Percentiles rank a stretch among this genome's conserved stretches.
phyloP scores from a whole-genome alignment of 2,113 vertebrate species.

The Lethenteron camtschaticum region DNA sequence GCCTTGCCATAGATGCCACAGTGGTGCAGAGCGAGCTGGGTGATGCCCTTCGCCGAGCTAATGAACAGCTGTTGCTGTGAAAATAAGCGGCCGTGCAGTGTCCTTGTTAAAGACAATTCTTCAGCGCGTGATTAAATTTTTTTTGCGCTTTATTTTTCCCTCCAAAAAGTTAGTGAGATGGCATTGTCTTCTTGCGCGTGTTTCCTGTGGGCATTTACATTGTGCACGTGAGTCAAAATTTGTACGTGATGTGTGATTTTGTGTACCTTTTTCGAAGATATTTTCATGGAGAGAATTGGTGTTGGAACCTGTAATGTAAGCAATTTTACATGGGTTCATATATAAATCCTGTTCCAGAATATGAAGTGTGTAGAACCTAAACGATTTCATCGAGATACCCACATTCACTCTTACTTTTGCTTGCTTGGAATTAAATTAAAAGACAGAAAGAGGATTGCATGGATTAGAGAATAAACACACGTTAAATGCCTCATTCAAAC shows the following conservation, averaged over 20 bases:
- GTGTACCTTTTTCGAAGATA: conserved; percentile 74
- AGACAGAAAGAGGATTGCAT: background rate
- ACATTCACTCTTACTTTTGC: background rate
- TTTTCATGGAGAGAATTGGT: conserved; percentile 77
- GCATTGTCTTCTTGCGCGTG: no score
- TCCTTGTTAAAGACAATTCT: no score
- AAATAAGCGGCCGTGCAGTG: no score
- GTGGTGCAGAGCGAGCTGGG: conserved; percentile 75
- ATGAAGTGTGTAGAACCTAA: background rate
- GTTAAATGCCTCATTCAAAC: background rate
- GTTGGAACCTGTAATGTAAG: conserved; percentile 41
- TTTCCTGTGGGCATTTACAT: no score
- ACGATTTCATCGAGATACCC: background rate
- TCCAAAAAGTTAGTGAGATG: no score
- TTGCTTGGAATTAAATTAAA: background rate
- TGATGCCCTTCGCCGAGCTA: conserved; percentile 53
- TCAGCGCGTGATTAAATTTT: no score
- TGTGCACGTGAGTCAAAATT: no score
- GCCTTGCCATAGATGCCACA: conserved; percentile 85
- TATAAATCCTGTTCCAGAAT: background rate
- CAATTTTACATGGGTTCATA: background rate
- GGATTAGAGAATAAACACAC: background rate
- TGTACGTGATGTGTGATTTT: no score
- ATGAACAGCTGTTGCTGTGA: conserved; percentile 81
- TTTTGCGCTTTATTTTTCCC: no score